These are phyloP conservation scores for Chrysemys picta DNA, from an alignment of 2,113 vertebrate genomes.

Conservation along the genomic window DNA sequence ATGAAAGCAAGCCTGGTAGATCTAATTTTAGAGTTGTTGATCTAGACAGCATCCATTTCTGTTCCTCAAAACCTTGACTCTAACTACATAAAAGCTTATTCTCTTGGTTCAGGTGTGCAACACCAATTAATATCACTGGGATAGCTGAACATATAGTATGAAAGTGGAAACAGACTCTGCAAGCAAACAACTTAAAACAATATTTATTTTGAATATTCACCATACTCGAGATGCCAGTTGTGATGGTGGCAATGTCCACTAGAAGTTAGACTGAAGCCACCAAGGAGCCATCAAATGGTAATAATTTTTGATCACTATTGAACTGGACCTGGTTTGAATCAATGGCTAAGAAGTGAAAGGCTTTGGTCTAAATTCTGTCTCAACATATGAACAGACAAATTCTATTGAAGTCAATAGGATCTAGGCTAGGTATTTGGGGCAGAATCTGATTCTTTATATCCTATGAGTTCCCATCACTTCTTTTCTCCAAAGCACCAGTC, in stretches of 20 bases:
- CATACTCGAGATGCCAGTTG: background rate
- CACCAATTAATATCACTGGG: background rate
- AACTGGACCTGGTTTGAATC: background rate
- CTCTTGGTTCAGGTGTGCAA: background rate
- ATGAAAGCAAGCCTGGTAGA: background rate
- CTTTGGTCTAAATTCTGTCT: background rate
- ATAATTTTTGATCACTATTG: background rate
- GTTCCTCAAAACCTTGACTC: background rate
- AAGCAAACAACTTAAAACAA: background rate
- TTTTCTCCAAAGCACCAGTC: fast-evolving
- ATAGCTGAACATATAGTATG: fast-evolving
- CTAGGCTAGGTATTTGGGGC: background rate
- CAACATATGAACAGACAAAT: background rate
- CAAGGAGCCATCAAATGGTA: background rate
- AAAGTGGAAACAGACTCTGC: background rate
- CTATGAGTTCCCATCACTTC: background rate
- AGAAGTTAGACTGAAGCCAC: background rate
- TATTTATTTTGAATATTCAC: background rate
- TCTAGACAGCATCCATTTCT: background rate
- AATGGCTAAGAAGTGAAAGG: background rate
- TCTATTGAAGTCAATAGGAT: background rate
- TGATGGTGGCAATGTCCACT: background rate
- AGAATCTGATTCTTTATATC: background rate
- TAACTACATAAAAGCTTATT: background rate
- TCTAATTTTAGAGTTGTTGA: background rate